Evolutionary conservation across 2,888 invertebrate genomes (phyloP).

Genomic region (Anodontia alba): DNA sequence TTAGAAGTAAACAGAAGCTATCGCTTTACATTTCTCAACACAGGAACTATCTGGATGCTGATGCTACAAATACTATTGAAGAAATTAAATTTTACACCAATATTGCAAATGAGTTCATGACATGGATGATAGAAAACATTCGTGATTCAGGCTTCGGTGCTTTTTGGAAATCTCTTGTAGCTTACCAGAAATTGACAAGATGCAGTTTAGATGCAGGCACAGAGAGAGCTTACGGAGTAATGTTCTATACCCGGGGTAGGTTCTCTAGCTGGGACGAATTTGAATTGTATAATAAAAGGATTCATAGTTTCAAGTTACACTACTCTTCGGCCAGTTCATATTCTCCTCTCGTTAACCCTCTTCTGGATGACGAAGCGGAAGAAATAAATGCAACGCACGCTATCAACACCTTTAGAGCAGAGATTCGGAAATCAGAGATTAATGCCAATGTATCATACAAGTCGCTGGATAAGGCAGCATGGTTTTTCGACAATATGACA

Average conservation of each 20-base stretch:
- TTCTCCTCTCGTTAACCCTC: conserved; percentile 89
- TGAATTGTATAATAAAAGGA: conserved; percentile 91
- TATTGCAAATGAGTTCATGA: conserved; percentile 62
- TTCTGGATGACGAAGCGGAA: conserved; percentile 19
- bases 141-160: conserved; percentile 63
- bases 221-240: conserved; percentile 93
- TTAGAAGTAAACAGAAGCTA: conserved; percentile 18
- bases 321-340: conserved; percentile 92
- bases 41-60: conserved; percentile 55
- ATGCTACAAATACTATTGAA: conserved; percentile 57
- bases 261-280: conserved; percentile 89
- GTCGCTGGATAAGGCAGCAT: conserved; percentile 90
- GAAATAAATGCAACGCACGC: conserved; percentile 86
- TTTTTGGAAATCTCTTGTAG: conserved; percentile 87
- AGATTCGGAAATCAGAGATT: conserved; percentile 47
- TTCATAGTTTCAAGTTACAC: conserved; percentile 92
- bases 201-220: conserved; percentile 95
- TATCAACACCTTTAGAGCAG: conserved; percentile 89
- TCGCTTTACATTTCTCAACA: conserved; percentile 25
- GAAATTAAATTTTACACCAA: conserved; percentile 69
- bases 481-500: conserved; percentile 93
- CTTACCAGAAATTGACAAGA: conserved; percentile 93
- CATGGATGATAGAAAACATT: conserved; percentile 69
- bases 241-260: conserved; percentile 92
- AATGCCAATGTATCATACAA: conserved; percentile 28